Conservation (phyloP, 2,113 vertebrate species). For the Agapornis roseicollis region DNA sequence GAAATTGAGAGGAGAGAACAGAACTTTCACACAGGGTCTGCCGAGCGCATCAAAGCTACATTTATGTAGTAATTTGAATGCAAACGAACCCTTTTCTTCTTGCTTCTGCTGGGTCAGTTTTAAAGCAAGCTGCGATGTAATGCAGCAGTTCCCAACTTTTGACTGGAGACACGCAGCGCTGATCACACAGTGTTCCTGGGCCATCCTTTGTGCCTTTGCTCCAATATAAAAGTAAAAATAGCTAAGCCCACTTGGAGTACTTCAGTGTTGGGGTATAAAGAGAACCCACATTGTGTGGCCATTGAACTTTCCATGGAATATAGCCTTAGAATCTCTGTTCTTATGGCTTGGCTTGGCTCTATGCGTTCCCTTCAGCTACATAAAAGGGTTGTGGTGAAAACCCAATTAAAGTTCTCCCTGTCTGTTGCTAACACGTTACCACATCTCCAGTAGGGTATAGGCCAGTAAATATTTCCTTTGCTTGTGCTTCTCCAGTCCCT, state of each 20-base stretch:
- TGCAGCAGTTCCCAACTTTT: background rate
- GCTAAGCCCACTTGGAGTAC: background rate
- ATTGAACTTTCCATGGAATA: background rate
- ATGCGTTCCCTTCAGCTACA: background rate
- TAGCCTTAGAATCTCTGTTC: background rate
- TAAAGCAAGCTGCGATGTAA: background rate
- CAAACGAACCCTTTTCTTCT: conserved; percentile 10
- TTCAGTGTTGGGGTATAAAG: background rate
- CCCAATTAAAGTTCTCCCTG: background rate
- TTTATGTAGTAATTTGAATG: background rate
- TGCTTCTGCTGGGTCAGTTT: background rate
- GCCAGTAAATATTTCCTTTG: background rate
- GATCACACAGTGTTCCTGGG: background rate
- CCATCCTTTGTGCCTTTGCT: background rate
- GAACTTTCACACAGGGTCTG: background rate
- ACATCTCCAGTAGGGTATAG: background rate
- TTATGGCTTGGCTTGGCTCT: background rate
- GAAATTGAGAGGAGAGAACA: background rate
- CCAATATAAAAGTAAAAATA: background rate
- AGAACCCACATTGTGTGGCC: background rate
- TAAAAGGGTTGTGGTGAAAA: background rate
- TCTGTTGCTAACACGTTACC: background rate
- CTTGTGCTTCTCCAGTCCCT: background rate
- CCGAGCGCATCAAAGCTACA: background rate
- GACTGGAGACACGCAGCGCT: background rate